phyloP scores from a whole-genome alignment of 2,113 vertebrate species.

The Mastomys natalensis region DNA sequence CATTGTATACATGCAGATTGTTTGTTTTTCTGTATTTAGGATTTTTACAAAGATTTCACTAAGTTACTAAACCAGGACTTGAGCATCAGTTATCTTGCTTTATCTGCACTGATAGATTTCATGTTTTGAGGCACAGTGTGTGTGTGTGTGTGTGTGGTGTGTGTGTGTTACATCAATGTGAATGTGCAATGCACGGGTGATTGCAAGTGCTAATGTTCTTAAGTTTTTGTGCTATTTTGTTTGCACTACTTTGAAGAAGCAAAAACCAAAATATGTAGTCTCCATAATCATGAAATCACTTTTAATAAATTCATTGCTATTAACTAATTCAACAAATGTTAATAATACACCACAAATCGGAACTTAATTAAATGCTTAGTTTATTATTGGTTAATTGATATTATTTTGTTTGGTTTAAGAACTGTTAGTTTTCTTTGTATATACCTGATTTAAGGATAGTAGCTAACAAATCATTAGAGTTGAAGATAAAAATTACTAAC shows the following conservation, averaged over 20 bases:
- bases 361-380: neutral
- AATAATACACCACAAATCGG: neutral
- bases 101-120: neutral
- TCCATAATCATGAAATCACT: neutral
- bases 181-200: no score
- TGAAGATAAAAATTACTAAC: neutral
- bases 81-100: neutral
- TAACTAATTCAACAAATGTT: neutral
- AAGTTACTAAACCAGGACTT: neutral
- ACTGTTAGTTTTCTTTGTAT: neutral
- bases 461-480: neutral
- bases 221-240: neutral
- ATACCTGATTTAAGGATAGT: neutral
- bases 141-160: neutral
- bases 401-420: neutral
- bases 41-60: neutral
- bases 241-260: neutral
- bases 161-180: neutral
- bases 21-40: neutral
- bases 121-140: accelerated
- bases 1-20: neutral
- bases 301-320: neutral
- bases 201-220: no score
- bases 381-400: neutral
- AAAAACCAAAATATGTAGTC: neutral